phyloP scores from a whole-genome alignment of 1,140 invertebrate genomes.

The Diuraphis noxia region DNA sequence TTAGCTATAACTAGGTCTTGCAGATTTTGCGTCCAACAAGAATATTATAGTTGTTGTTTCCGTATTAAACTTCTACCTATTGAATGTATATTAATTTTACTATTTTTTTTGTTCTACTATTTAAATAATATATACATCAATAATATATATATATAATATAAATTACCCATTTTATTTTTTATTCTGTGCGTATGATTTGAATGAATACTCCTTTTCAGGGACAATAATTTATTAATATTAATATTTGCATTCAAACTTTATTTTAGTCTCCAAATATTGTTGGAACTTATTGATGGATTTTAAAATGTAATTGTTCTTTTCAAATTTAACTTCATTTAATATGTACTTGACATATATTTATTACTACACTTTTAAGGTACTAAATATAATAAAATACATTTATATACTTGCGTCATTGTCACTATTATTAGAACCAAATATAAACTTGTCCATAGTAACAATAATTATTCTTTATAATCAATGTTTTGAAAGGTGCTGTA shows the following conservation, averaged over 20 bases:
- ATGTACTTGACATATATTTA: not conserved
- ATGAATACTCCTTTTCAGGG: not conserved
- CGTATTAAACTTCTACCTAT: not conserved
- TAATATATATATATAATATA: too few relatives aligned
- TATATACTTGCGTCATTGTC: not conserved
- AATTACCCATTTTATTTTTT: too few relatives aligned
- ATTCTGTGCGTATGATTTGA: not conserved
- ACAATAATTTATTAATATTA: not conserved
- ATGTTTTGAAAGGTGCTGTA: not conserved
- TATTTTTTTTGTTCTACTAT: not conserved
- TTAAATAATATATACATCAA: too few relatives aligned
- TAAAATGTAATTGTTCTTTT: not conserved
- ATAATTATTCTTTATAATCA: constrained; percentile 14
- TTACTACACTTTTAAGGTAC: not conserved
- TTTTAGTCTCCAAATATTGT: not conserved
- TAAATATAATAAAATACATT: constrained; percentile 2
- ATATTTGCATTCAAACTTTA: not conserved
- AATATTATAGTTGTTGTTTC: not conserved
- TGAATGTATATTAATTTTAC: not conserved
- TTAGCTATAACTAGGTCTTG: not conserved
- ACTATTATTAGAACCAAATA: not conserved
- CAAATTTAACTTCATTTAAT: not conserved
- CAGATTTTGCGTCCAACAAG: not conserved
- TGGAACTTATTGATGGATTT: not conserved
- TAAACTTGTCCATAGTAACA: not conserved